These are phyloP conservation scores for Eudyptes chrysolophus DNA, from an alignment of 2,113 vertebrate genomes.

Conservation along the genomic window DNA sequence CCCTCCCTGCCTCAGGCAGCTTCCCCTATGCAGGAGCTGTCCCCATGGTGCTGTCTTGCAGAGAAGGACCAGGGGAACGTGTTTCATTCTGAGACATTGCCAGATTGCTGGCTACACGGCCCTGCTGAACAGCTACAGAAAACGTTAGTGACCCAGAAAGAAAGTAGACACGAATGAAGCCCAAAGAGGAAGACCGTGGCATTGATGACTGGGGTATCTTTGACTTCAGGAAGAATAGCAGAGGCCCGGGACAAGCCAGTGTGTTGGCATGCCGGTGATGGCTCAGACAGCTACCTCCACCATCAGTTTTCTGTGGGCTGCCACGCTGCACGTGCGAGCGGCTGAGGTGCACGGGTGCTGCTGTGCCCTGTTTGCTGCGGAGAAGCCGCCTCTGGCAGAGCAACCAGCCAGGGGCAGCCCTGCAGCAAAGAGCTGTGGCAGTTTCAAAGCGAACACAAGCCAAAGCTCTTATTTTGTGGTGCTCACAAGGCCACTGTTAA, in stretches of 20 bases:
- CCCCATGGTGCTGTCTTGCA: neutral
- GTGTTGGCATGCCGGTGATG: accelerated
- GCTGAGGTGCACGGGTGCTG: neutral
- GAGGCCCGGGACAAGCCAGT: neutral
- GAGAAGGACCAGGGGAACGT: neutral
- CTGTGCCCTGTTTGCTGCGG: neutral
- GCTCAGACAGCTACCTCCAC: neutral
- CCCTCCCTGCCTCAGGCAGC: no score
- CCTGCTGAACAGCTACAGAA: neutral
- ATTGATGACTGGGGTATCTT: neutral
- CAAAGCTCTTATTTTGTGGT: neutral
- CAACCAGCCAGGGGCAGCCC: neutral
- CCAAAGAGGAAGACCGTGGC: neutral
- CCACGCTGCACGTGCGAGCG: accelerated
- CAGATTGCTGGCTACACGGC: neutral
- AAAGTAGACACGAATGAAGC: neutral
- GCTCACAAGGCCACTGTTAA: neutral
- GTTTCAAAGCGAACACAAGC: accelerated
- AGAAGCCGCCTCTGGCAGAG: neutral
- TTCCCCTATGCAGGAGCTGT: neutral
- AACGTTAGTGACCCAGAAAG: neutral
- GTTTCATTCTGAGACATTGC: neutral
- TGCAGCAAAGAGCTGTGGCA: neutral
- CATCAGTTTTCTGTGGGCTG: neutral
- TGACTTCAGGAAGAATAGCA: neutral